Conservation (phyloP, 1,140 invertebrate genomes). For the Pteromalus puparum region DNA sequence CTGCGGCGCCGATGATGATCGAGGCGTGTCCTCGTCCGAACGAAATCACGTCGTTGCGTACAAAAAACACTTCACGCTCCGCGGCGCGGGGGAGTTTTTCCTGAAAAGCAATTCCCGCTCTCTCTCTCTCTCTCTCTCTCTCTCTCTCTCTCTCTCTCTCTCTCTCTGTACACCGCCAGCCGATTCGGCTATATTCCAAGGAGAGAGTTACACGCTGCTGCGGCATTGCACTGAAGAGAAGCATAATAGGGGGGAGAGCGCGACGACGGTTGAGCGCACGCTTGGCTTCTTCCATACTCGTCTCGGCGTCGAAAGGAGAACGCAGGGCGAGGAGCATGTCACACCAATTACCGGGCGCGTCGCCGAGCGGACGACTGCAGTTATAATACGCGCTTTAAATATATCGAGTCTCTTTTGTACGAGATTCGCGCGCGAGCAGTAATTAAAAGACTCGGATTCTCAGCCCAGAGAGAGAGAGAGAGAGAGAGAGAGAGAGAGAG, state of each 20-base stretch:
- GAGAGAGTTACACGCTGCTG: too few relatives aligned
- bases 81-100: constrained; percentile 27
- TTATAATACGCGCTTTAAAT: too few relatives aligned
- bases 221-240: too few relatives aligned
- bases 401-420: too few relatives aligned
- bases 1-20: background rate
- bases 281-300: background rate
- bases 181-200: constrained; percentile 22
- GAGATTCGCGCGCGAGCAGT: too few relatives aligned
- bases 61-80: background rate
- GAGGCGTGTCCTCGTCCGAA: background rate
- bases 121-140: too few relatives aligned
- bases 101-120: constrained; percentile 31
- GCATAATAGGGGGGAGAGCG: background rate
- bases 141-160: too few relatives aligned
- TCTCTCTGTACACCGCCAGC: too few relatives aligned
- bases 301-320: background rate
- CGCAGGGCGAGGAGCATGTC: constrained; percentile 6
- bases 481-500: too few relatives aligned
- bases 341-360: constrained; percentile 2
- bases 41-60: background rate
- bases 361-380: background rate
- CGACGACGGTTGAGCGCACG: background rate
- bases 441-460: too few relatives aligned
- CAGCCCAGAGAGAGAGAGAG: too few relatives aligned